Conservation (phyloP, 2,797 vertebrate species). For the Zalophus californianus region DNA sequence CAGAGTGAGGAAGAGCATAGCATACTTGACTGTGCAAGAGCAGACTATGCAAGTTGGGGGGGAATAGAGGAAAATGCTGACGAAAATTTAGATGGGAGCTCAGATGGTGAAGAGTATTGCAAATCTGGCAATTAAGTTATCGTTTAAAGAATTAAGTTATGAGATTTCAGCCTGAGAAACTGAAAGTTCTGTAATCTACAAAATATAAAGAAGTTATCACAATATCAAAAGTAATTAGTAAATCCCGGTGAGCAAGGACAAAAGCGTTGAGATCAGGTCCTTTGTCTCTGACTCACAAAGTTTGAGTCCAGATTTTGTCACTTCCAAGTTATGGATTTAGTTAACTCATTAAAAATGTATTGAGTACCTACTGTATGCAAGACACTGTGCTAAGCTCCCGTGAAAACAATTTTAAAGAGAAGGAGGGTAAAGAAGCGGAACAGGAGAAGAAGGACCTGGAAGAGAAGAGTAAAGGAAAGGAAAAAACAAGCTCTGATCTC, state of each 20-base stretch:
- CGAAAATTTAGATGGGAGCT: background rate
- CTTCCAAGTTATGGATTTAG: background rate
- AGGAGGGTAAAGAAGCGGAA: background rate
- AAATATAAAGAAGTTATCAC: background rate
- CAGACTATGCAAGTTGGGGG: fast-evolving
- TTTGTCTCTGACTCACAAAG: background rate
- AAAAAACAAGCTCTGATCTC: background rate
- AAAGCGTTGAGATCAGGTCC: background rate
- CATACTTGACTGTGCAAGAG: background rate
- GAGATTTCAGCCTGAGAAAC: background rate
- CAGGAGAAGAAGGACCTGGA: background rate
- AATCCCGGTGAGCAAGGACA: background rate
- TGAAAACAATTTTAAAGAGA: background rate
- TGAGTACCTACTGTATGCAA: background rate
- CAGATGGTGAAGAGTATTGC: background rate
- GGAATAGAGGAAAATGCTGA: fast-evolving
- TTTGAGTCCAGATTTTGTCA: background rate
- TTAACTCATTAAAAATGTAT: background rate
- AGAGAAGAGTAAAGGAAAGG: background rate
- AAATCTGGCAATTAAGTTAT: background rate
- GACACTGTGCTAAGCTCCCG: background rate
- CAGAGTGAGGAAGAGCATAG: background rate
- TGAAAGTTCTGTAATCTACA: background rate
- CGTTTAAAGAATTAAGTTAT: background rate
- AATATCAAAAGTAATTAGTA: background rate